Base-by-base conservation (phyloP, 2,113 vertebrate genomes). In the Tyto alba region DNA sequence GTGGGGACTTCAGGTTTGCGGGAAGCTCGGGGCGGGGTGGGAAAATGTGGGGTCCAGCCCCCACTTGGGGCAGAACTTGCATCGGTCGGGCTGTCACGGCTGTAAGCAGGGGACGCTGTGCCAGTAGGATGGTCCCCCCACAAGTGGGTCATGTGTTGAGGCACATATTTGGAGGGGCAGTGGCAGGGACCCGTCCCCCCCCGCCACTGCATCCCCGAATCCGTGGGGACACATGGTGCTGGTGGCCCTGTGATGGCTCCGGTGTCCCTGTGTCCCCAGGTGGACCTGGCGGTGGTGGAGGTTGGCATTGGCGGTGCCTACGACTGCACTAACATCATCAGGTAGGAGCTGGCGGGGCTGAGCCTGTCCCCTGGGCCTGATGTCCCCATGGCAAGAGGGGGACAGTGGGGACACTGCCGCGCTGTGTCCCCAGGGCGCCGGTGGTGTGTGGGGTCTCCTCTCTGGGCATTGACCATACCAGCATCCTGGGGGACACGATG, bases 221-320 rank as follows among this genome's bases (percentile, higher is more conserved):
- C 62, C 48, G 13, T 25, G 74, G 53, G 34, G 14, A 22, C 23
- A 22, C 5, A 2, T 26, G 14, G 32, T 81, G 52, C 62, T 62
- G 27, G 43, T 91, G 67, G 21, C 25, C 47, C 25, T 38, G 29
- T 72, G 66, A 68, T 48, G 25, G 14, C 40, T 88, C 14, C 3
- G 2, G 13, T 82, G 60, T 89, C 45, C 45, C 26, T 0, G 0
- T 63, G 71, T 85, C 55, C 41, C 48, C 95, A 99, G 99, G 99
- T 99, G 85, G 99, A 99, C 85, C 90, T 99, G 91, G 99, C 99
- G 0, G 98, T 99, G 74, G 96, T 99, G 69, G 99, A 99, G 95
- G 99, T 99, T 74, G 99, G 99, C 60, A 99, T 99, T 4, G 99
- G 99, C 0, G 99, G 99, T 0, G 98, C 99, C 3, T 99, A 99